Base-by-base conservation (phyloP, 2,888 invertebrate genomes). In the Euspilapteryx auroguttella region DNA sequence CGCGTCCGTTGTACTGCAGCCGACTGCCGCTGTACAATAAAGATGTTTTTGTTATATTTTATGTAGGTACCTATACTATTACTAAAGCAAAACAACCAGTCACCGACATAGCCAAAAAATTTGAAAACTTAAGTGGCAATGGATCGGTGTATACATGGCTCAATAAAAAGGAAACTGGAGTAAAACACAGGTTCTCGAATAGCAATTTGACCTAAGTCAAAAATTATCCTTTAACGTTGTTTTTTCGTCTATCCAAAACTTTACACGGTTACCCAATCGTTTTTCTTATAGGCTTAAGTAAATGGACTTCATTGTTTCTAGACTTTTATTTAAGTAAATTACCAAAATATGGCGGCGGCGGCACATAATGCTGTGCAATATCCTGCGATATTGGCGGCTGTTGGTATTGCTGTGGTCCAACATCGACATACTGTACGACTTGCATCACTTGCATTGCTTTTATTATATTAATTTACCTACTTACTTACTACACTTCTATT, bases 361-460 rank as follows among this genome's bases (percentile, higher is more conserved):
- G 68, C 1, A 75, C 66, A 45, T 71, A 73, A 42, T 75, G 64
- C 33, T 63, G 73, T 14, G 65, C 53, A 29, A 73, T 63, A 22
- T 71, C 66, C 11, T 62, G 59, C 15, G 75, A 63, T 30, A 75
- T 55, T 21, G 62, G 66, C 39, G 75, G 69, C 41, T 80, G 79
- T 0, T n/a, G n/a, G n/a, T 66, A 65, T 32, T 71, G 55, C 37
- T 76, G 79, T 0, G 68, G 66, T 32, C 71, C 55, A 37, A 75
- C 65, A 42, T 82, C 79, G 52, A 82, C 79, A 49, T 83, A 83
- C 42, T 83, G 82, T 31, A 83, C 68, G 37, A 83, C 79, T 71
- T 82, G 83, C 82, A 83, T 82, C 34, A 79, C 73, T 59, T 79
- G 79, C 81, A 82, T 81, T 41, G 47, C 49, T 40, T 45, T 28